A percentile compares a stretch with the other conserved stretches of the same genome.
Evolutionary conservation across 2,797 vertebrate genomes (phyloP).

Genomic region (Mionectes olivaceus): DNA sequence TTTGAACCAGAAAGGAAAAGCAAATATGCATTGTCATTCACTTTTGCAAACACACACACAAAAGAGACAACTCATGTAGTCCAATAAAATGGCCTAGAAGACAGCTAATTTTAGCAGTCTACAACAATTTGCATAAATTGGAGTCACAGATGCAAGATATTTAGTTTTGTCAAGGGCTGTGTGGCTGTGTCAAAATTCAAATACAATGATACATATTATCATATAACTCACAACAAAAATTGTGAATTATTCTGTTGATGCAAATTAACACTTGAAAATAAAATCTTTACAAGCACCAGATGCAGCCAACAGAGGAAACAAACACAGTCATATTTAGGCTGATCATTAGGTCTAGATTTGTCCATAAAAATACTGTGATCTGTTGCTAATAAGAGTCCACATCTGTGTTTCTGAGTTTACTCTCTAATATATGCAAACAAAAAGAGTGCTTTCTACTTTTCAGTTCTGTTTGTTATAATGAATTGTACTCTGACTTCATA

Average conservation of each 20-base stretch:
- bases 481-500: not conserved
- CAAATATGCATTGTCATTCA: not conserved
- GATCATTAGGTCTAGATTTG: not conserved
- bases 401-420: not conserved
- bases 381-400: not conserved
- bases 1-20: not conserved
- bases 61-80: not conserved
- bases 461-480: not conserved
- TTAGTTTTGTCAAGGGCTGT: not conserved
- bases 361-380: not conserved
- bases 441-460: not conserved
- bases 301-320: constrained; percentile 13
- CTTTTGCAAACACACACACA: not conserved
- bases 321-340: not conserved
- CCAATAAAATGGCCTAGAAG: not conserved
- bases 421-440: not conserved
- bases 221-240: constrained; percentile 22
- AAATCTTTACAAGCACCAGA: constrained; percentile 22
- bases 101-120: not conserved
- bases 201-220: not conserved
- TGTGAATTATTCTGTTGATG: constrained; percentile 26
- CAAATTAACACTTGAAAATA: constrained; percentile 15
- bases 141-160: not conserved
- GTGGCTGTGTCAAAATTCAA: not conserved
- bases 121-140: not conserved